These are phyloP conservation scores for Trichonephila clavata DNA, from an alignment of 1,140 invertebrate genomes.

Conservation along the genomic window DNA sequence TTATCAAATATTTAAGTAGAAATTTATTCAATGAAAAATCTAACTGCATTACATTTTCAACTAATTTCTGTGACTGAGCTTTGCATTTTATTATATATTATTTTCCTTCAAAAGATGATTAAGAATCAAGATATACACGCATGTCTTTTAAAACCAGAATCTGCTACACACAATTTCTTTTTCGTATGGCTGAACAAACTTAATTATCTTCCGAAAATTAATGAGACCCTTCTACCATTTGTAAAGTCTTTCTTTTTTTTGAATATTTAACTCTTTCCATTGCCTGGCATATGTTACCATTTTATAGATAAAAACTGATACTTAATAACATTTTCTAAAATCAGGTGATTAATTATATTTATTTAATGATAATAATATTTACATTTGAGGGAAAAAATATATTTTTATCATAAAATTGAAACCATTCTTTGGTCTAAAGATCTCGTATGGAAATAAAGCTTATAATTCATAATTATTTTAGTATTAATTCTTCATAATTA, in stretches of 20 bases:
- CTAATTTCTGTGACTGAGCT: background rate
- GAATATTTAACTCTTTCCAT: background rate
- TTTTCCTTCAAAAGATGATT: background rate
- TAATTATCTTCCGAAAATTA: conserved; percentile 27
- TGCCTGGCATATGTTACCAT: conserved; percentile 10
- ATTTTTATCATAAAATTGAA: background rate
- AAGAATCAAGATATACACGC: conserved; percentile 14
- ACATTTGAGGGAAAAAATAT: background rate
- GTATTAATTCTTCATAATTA: no score
- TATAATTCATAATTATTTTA: no score
- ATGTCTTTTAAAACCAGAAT: background rate
- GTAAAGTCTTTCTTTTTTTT: background rate
- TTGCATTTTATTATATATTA: conserved; percentile 1
- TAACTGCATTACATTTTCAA: background rate
- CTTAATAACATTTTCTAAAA: background rate
- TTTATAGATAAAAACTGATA: background rate
- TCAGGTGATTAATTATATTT: conserved; percentile 21
- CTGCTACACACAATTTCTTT: conserved; percentile 8
- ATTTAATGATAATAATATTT: conserved; percentile 15
- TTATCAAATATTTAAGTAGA: no score
- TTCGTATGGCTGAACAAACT: conserved; percentile 1
- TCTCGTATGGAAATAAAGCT: no score
- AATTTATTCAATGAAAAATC: no score
- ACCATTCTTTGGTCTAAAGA: background rate
- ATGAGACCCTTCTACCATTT: background rate